Evolutionary conservation across 2,888 invertebrate species (phyloP).

Genomic region (Caenorhabditis sp.): DNA sequence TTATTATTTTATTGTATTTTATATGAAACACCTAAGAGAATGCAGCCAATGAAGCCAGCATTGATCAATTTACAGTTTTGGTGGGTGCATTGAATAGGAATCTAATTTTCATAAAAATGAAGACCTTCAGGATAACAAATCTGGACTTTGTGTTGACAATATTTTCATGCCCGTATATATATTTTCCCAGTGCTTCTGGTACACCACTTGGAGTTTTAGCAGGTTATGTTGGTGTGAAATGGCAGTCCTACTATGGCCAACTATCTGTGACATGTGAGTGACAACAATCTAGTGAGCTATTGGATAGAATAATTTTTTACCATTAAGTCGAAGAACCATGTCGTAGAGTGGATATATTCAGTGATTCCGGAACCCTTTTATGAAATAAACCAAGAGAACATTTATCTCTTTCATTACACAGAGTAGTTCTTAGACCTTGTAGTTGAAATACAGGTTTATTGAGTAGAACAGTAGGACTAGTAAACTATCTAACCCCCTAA

Average conservation of each 20-base stretch:
- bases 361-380: too few relatives aligned
- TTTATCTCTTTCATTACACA: too few relatives aligned
- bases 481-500: too few relatives aligned
- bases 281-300: not conserved
- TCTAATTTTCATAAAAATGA: too few relatives aligned
- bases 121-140: slow-evolving; percentile 3
- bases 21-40: slow-evolving; percentile 12
- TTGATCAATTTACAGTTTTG: slow-evolving; percentile 17
- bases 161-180: slow-evolving; percentile 7
- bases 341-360: too few relatives aligned
- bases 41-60: slow-evolving; percentile 13
- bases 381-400: too few relatives aligned
- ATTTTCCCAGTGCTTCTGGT: slow-evolving; percentile 26
- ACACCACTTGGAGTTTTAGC: slow-evolving; percentile 8
- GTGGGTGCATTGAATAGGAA: not conserved
- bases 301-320: too few relatives aligned
- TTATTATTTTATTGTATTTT: slow-evolving; percentile 19
- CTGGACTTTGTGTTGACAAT: slow-evolving; percentile 25
- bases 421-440: too few relatives aligned
- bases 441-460: too few relatives aligned
- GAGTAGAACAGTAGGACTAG: too few relatives aligned
- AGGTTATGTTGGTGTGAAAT: slow-evolving; percentile 5
- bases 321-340: too few relatives aligned
- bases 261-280: slow-evolving; percentile 20
- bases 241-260: slow-evolving; percentile 15